A percentile compares a stretch with the other conserved stretches of the same genome.
Conservation (phyloP, 1,140 invertebrate genomes). For the Drosophila pseudoananassae region DNA sequence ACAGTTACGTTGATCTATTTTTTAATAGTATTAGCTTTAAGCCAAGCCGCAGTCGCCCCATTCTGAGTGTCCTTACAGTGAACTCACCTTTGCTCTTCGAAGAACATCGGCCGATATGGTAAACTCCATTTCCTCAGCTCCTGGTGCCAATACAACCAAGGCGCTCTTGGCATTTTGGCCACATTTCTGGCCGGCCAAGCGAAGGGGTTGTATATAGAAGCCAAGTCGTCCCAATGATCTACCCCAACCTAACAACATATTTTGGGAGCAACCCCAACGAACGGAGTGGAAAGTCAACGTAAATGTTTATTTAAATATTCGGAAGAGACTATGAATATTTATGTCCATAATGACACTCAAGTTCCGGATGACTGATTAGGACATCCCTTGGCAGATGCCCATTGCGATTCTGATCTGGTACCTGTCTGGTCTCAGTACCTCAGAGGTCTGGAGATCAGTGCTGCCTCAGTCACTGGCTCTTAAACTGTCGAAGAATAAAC, state of each 20-base stretch:
- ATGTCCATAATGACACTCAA: too few species aligned
- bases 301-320: slow-evolving; percentile 67
- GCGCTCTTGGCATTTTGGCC: slow-evolving; percentile 84
- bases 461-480: too few species aligned
- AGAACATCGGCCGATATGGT: slow-evolving; percentile 95
- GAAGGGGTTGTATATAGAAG: background rate
- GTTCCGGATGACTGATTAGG: too few species aligned
- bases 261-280: background rate
- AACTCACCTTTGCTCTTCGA: slow-evolving; percentile 92
- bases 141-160: slow-evolving; percentile 92
- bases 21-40: background rate
- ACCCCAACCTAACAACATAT: slow-evolving; percentile 1
- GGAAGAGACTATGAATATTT: too few species aligned
- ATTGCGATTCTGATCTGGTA: too few species aligned
- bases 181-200: background rate
- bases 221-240: background rate
- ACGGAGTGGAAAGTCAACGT: background rate
- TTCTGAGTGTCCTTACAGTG: background rate
- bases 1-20: slow-evolving; percentile 91
- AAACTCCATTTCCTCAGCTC: slow-evolving; percentile 98
- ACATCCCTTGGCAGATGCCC: too few species aligned
- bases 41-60: background rate
- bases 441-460: too few species aligned
- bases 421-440: too few species aligned
- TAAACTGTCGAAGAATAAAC: too few species aligned